A percentile compares a stretch with the other conserved stretches of the same genome.
Conservation (phyloP, 2,888 invertebrate genomes). For the Nematopogon swammerdamellus region DNA sequence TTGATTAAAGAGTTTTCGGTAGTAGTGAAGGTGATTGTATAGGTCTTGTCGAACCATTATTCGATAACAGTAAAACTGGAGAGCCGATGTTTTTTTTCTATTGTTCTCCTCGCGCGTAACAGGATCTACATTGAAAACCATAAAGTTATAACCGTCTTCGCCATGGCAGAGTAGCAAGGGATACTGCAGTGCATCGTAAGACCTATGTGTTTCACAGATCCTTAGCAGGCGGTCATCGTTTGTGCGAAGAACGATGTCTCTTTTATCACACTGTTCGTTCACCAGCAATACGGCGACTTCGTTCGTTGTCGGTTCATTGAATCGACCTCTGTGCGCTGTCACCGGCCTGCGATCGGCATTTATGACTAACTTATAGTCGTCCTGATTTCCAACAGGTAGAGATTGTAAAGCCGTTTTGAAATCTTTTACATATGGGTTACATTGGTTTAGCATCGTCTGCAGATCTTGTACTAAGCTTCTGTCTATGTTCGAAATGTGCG, state of each 20-base stretch:
- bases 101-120: not conserved
- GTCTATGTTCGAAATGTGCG: not conserved
- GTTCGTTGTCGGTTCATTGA: conserved; percentile 13
- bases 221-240: conserved; percentile 9
- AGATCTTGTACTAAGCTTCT: conserved; percentile 3
- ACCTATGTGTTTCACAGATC: conserved; percentile 13
- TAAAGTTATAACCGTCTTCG: conserved; percentile 1
- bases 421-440: conserved; percentile 4
- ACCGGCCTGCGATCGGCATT: conserved; percentile 6
- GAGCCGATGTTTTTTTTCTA: not conserved
- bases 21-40: conserved; percentile 7
- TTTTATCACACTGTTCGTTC: conserved; percentile 9
- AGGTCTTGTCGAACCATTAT: not conserved
- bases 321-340: conserved; percentile 9
- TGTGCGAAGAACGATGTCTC: conserved; percentile 11
- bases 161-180: conserved; percentile 6
- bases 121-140: not conserved
- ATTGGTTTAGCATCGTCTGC: conserved; percentile 9
- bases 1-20: conserved; percentile 15
- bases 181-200: conserved; percentile 23
- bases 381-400: conserved; percentile 8
- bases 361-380: conserved; percentile 7
- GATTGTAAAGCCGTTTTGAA: not conserved
- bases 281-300: conserved; percentile 16
- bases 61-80: not conserved